Evolutionary conservation across 2,797 vertebrate species (phyloP).

Genomic region (Rhabdophis nuchalis): DNA sequence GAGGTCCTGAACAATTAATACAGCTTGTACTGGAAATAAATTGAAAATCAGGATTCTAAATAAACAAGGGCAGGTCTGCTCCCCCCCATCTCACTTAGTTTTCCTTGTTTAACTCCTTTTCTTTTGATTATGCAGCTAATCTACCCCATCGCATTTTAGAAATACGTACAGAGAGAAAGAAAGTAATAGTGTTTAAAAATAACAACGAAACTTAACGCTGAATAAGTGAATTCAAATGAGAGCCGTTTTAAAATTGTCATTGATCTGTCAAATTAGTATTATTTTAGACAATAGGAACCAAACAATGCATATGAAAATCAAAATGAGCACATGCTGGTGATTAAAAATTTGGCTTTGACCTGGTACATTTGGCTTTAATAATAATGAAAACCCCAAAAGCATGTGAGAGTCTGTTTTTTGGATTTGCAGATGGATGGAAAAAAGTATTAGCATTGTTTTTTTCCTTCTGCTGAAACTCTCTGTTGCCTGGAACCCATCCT

Average conservation of each 20-base stretch:
- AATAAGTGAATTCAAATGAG: slow-evolving; percentile 33
- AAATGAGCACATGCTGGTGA: slow-evolving; percentile 3
- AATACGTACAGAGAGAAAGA: slow-evolving; percentile 6
- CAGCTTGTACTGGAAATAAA: slow-evolving; percentile 67
- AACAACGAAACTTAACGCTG: slow-evolving; percentile 7
- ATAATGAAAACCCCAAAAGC: slow-evolving; percentile 12
- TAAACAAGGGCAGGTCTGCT: slow-evolving; percentile 52
- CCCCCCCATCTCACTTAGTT: slow-evolving; percentile 35
- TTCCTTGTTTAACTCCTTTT: slow-evolving; percentile 68
- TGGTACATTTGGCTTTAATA: slow-evolving; percentile 5
- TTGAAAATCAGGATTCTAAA: slow-evolving; percentile 57
- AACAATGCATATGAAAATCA: neutral
- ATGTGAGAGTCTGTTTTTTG: slow-evolving; percentile 11
- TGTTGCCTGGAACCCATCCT: neutral
- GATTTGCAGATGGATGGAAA: neutral
- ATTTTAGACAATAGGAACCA: neutral
- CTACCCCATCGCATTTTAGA: slow-evolving; percentile 23
- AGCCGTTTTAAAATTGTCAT: neutral
- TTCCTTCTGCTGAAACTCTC: neutral
- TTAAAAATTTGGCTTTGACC: slow-evolving; percentile 9
- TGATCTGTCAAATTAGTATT: slow-evolving; percentile 7
- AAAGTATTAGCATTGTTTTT: slow-evolving; percentile 8
- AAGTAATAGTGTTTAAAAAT: slow-evolving; percentile 8
- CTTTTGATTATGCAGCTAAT: slow-evolving; percentile 46
- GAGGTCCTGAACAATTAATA: slow-evolving; percentile 91